Evolutionary conservation across 1,140 invertebrate genomes (phyloP), one percentile per base, ranked within the genome.

Genomic region (Dreissena polymorpha): DNA sequence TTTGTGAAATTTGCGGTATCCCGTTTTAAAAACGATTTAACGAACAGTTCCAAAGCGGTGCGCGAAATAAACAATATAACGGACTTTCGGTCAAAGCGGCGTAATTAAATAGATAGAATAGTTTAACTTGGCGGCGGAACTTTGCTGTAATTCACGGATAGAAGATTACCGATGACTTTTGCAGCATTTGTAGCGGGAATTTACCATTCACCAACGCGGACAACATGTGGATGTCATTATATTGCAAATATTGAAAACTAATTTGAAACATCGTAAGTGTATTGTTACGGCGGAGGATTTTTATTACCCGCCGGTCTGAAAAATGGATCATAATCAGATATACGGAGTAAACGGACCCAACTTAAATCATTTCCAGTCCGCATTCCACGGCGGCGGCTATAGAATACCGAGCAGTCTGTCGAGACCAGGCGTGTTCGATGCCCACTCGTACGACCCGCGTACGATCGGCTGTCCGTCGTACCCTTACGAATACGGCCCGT

Each of bases 1-100:
- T 77, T 77, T 68, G 75, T 77, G 75, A 51, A 65, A 67, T 65
- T 77, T 68, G 68, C 27, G 75, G 75, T 49, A 77, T 77, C 53
- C 27, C 50, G 21, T 77, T 68, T 68, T 57, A 13, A 77, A 77
- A 77, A 77, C 64, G 53, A 68, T 77, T 65, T 50, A 21, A 25
- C 23, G 60, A 68, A 21, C 57, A 60, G 16, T 12, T 60, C 16
- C 21, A n/a, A 18, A 60, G 57, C 16, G 21, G 57, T 60, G 16
- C 39, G 39, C 39, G 39, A 60, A n/a, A n/a, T 23, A n/a, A n/a
- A 60, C 57, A 60, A 60, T 60, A 23, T 60, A 18, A 60, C 21
- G 57, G 57, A n/a, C 10, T 51, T 77, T 39, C 55, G 75, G 63
- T 68, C 75, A 77, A 65, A 77, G 63, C 50, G 25, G 53, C n/a